Percentiles rank a stretch among this genome's conserved stretches.
Conservation (phyloP, 2,797 vertebrate species). For the Sebastes iracundus region DNA sequence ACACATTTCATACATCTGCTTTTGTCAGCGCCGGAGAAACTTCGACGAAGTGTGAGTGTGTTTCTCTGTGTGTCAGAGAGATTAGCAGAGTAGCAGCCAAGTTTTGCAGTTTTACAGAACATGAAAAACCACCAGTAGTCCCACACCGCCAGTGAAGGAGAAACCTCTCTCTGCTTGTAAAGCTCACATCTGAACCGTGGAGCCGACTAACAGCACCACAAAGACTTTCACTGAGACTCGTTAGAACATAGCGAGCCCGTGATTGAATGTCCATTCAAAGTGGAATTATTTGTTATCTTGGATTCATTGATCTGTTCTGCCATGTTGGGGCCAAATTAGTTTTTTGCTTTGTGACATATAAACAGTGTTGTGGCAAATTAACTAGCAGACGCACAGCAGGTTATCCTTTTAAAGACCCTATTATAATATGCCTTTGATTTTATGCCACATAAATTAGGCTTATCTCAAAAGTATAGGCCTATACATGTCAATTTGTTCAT, state of each 20-base stretch:
- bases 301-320: not conserved
- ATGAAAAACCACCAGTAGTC: conserved; percentile 56
- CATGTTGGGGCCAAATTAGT: not conserved
- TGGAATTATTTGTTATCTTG: not conserved
- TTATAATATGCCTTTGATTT: not conserved
- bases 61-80: conserved; percentile 18
- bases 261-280: not conserved
- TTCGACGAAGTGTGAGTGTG: not conserved
- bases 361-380: not conserved
- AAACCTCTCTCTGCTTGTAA: conserved; percentile 55
- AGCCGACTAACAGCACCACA: conserved; percentile 8
- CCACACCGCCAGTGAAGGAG: conserved; percentile 50
- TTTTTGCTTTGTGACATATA: not conserved
- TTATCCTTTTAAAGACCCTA: not conserved
- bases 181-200: conserved; percentile 47
- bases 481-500: not conserved
- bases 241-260: not conserved
- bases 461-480: not conserved
- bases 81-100: conserved; percentile 52
- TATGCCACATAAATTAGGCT: not conserved
- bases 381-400: not conserved
- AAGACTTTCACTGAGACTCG: conserved; percentile 4
- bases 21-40: conserved; percentile 26
- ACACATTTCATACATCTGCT: conserved; percentile 39
- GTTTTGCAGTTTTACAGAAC: conserved; percentile 50